A percentile compares a stretch with the other conserved stretches of the same genome.
Conservation (phyloP, 2,113 vertebrate species). For the Cryptomyrus ogoouensis region DNA sequence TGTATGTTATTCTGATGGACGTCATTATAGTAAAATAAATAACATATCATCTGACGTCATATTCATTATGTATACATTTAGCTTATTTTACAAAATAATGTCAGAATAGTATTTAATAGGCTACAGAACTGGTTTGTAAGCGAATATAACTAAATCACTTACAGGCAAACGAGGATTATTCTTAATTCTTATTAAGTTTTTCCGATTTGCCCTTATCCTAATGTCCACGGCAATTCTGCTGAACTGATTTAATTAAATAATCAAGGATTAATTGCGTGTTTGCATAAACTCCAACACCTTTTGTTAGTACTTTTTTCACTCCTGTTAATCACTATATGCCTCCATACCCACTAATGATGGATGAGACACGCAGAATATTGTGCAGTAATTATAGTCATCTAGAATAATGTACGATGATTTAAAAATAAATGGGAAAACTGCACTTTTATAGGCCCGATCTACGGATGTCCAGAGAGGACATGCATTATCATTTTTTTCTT, state of each 20-base stretch:
- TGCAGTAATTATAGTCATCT: neutral
- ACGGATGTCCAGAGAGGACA: neutral
- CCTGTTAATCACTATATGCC: neutral
- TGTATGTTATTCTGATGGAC: neutral
- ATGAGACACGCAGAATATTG: neutral
- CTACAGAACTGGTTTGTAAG: neutral
- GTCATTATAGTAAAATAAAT: neutral
- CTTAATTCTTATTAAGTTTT: neutral
- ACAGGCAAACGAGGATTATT: neutral
- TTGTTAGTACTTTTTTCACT: neutral
- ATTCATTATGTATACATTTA: neutral
- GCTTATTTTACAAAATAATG: neutral
- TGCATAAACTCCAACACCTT: neutral
- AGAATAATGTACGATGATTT: neutral
- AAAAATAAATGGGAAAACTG: neutral
- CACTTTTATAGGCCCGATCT: neutral
- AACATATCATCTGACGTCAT: neutral
- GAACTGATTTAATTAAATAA: neutral
- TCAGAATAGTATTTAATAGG: neutral
- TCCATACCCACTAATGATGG: neutral
- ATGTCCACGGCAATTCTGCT: neutral
- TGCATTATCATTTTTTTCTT: neutral
- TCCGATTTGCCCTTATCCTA: neutral
- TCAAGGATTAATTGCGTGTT: neutral
- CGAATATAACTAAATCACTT: neutral